Base-by-base conservation (phyloP, 2,888 invertebrate species). In the Diaphora mendica region DNA sequence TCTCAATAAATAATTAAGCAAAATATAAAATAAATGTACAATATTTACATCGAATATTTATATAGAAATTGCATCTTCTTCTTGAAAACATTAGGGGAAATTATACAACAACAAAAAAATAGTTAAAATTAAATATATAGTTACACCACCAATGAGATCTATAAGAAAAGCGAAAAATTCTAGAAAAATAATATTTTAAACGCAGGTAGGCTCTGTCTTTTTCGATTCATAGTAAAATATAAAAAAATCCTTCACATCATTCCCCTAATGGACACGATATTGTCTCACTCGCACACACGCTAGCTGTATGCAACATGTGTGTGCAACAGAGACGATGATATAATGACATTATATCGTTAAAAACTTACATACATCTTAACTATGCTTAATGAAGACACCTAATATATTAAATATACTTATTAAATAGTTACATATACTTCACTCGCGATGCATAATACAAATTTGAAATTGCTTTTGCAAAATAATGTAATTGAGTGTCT, bases 141-240 rank as follows among this genome's bases (percentile, higher is more conserved):
- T 76, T 79, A 84, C 85, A 85, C 79, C 82, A 82, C 81, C 83
- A 82, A 82, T 91, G 93, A 92, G 91, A 92, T 92, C 91, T 81
- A 75, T 87, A 89, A 88, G 88, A 90, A 84, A 92, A 92, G 92
- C 91, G 89, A 91, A 90, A 87, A 87, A 79, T 86, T 89, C 84
- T 92, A 91, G 87, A 90, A 91, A 92, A 93, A 91, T 90, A 91
- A 92, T 79, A 85, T 87, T 84, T 82, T 86, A 79, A 90, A 90
- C 90, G 92, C 87, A 91, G 89, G 89, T 90, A 92, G 91, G 92
- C 92, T 92, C 90, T 92, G 92, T 94, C 89, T 92, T 93, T 92
- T 93, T 93, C 92, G 92, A 93, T 94, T 93, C 93, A 92, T 95
- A 94, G 92, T 95, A 94, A 94, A 95, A 95, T 95, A 95, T 94